phyloP scores from a whole-genome alignment of 2,888 invertebrate species.

The Icerya purchasi region DNA sequence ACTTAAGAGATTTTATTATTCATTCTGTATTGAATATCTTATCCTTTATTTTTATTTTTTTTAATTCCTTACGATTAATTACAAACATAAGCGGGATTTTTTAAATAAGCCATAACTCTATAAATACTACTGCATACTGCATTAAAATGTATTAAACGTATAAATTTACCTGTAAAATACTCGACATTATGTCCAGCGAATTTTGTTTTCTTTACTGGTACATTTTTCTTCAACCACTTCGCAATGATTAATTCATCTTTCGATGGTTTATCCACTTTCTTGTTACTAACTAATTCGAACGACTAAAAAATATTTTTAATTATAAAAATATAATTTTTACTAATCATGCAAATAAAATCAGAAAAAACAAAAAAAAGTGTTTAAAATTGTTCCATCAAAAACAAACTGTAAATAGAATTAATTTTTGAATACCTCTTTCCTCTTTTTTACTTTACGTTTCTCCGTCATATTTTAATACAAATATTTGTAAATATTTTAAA shows the following conservation, averaged over 20 bases:
- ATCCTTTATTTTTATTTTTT: too few species aligned
- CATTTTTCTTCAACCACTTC: slow-evolving; percentile 81
- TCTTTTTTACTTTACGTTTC: slow-evolving; percentile 39
- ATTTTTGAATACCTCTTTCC: slow-evolving; percentile 34
- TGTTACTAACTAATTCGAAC: slow-evolving; percentile 12
- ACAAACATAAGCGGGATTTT: background rate
- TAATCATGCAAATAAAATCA: background rate
- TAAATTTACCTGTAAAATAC: slow-evolving; percentile 75
- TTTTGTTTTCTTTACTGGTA: slow-evolving; percentile 85
- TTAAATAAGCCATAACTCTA: background rate
- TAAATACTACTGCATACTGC: background rate
- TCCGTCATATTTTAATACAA: slow-evolving; percentile 39
- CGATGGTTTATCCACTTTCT: slow-evolving; percentile 42
- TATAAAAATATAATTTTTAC: slow-evolving; percentile 17
- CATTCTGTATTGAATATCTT: too few species aligned
- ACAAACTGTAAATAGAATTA: slow-evolving; percentile 3
- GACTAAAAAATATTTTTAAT: slow-evolving; percentile 26
- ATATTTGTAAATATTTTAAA: too few species aligned
- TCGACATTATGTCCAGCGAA: slow-evolving; percentile 90
- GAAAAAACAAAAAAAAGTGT: background rate
- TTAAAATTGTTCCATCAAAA: slow-evolving; percentile 6
- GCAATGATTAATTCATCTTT: slow-evolving; percentile 86
- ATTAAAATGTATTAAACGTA: background rate
- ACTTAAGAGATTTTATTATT: too few species aligned
- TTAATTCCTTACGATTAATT: background rate